Percentiles rank a stretch among this genome's conserved stretches.
Evolutionary conservation across 2,797 vertebrate species (phyloP).

Genomic region (Lepilemur ruficaudatus): DNA sequence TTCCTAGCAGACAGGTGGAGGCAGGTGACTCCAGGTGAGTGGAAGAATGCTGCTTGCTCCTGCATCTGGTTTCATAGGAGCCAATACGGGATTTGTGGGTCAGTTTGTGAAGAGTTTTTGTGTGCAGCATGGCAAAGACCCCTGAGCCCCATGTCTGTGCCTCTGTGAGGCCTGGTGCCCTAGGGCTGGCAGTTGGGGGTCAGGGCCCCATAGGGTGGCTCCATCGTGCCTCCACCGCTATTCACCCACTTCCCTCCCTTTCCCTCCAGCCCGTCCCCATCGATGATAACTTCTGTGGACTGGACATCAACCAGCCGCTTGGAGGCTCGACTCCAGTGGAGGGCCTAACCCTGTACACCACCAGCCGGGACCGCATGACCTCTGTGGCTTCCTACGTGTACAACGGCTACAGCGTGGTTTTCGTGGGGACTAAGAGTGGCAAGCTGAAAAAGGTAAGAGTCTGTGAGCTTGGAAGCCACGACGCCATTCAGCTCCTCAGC

Average conservation of each 20-base stretch:
- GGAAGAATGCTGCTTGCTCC: neutral
- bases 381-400: constrained; percentile 96
- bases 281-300: constrained; percentile 97
- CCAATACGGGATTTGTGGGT: neutral
- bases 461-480: fast-evolving
- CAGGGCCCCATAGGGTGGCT: fast-evolving
- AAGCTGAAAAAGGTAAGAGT: constrained; percentile 95
- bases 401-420: constrained; percentile 96
- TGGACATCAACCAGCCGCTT: constrained; percentile 99
- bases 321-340: constrained; percentile 95
- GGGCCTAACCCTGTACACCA: constrained; percentile 93
- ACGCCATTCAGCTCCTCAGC: neutral
- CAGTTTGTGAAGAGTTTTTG: neutral
- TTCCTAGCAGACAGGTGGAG: neutral
- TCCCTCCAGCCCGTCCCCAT: constrained; percentile 95
- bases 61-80: neutral
- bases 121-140: neutral
- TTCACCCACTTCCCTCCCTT: neutral
- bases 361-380: constrained; percentile 96
- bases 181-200: fast-evolving
- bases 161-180: neutral
- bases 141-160: neutral
- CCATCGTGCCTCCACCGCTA: fast-evolving
- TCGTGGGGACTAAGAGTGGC: constrained; percentile 97
- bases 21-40: neutral